Evolutionary conservation across 2,797 vertebrate species (phyloP).

Genomic region (Antennarius maculatus): DNA sequence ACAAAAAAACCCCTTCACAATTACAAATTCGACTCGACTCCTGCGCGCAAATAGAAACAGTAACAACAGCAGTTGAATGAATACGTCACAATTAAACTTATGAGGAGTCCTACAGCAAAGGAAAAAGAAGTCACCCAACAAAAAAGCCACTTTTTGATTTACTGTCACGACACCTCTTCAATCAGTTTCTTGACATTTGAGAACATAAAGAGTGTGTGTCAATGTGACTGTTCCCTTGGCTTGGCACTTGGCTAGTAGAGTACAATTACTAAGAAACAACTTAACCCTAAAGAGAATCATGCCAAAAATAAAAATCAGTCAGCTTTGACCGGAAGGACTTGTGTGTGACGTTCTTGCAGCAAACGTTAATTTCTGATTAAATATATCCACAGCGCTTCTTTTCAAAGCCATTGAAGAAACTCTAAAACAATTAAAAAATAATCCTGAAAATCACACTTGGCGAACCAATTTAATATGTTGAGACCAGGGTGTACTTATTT

Average conservation of each 20-base stretch:
- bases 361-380: constrained; percentile 13
- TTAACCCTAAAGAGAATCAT: constrained; percentile 18
- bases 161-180: constrained; percentile 17
- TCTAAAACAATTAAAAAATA: constrained; percentile 34
- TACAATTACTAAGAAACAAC: constrained; percentile 41
- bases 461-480: constrained; percentile 25
- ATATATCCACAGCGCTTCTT: neutral
- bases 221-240: constrained; percentile 63
- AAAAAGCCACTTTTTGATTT: constrained; percentile 39
- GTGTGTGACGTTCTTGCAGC: constrained; percentile 20
- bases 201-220: constrained; percentile 40
- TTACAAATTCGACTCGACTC: constrained; percentile 26
- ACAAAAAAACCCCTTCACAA: neutral
- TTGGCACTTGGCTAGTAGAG: constrained; percentile 63
- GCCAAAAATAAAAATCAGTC: constrained; percentile 8
- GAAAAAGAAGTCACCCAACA: neutral
- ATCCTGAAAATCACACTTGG: constrained; percentile 45
- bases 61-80: constrained; percentile 12
- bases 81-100: constrained; percentile 17
- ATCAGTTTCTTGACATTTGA: constrained; percentile 21
- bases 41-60: constrained; percentile 41
- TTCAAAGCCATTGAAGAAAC: neutral
- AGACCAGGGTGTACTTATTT: neutral
- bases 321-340: constrained; percentile 35
- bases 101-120: constrained; percentile 3